phyloP scores from a whole-genome alignment of 2,113 vertebrate species.

The Nycticorax nycticorax region DNA sequence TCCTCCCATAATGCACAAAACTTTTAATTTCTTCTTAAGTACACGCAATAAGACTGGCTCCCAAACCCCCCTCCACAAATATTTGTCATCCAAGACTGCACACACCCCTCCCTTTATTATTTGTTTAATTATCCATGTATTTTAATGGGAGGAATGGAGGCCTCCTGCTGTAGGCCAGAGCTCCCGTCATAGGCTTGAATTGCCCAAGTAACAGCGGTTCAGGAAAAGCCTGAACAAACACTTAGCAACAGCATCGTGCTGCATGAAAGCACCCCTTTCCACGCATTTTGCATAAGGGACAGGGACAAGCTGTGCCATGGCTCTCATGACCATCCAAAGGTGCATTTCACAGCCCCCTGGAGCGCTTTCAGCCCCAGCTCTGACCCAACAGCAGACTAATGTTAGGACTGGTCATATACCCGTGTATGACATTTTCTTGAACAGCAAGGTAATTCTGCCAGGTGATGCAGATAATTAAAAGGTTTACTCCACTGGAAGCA shows the following conservation, averaged over 20 bases:
- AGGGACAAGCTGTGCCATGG: background rate
- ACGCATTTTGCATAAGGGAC: background rate
- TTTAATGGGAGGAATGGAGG: background rate
- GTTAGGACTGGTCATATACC: background rate
- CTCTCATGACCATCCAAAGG: background rate
- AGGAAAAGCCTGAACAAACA: background rate
- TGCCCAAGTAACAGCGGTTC: background rate
- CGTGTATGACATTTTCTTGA: background rate
- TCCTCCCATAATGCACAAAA: background rate
- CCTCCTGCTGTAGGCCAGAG: background rate
- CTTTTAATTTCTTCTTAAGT: conserved; percentile 38
- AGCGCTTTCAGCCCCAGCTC: too few species aligned
- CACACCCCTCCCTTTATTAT: background rate
- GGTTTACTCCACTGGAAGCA: background rate
- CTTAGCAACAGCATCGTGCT: background rate
- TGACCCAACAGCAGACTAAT: background rate
- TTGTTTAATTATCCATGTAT: background rate
- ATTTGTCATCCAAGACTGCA: conserved; percentile 3
- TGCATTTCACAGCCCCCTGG: background rate
- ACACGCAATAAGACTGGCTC: background rate
- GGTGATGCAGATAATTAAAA: background rate
- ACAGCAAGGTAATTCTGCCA: background rate
- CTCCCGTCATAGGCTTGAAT: background rate
- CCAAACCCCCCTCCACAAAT: background rate
- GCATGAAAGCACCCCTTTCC: background rate